Evolutionary conservation across 2,888 invertebrate species (phyloP).

Genomic region (Euproctis similis): DNA sequence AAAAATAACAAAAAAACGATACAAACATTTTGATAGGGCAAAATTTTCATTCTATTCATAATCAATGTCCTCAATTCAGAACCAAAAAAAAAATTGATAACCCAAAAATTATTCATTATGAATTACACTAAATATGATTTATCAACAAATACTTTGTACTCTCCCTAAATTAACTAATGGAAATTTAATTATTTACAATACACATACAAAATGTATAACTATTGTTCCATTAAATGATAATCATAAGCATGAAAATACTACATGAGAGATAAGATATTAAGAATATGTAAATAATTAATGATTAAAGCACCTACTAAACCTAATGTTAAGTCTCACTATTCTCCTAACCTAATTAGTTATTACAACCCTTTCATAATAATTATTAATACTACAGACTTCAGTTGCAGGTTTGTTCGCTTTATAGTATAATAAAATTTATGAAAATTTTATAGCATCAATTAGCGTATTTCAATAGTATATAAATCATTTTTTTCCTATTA

Average conservation of each 20-base stretch:
- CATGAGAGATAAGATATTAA: conserved; percentile 35
- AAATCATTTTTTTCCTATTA: conserved; percentile 13
- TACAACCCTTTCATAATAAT: conserved; percentile 48
- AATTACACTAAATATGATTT: conserved; percentile 41
- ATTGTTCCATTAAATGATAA: conserved; percentile 31
- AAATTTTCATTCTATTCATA: conserved; percentile 4
- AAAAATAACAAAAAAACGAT: conserved; percentile 15
- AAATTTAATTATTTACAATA: conserved; percentile 63
- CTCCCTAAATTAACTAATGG: conserved; percentile 65
- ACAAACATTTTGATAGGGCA: conserved; percentile 1
- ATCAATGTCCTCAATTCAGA: conserved; percentile 4
- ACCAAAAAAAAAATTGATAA: conserved; percentile 10
- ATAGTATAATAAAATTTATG: conserved; percentile 15
- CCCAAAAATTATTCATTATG: conserved; percentile 27
- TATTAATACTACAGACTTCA: conserved; percentile 48
- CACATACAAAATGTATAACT: conserved; percentile 38
- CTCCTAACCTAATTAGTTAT: conserved; percentile 43
- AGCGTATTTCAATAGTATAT: no score
- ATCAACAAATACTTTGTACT: conserved; percentile 68
- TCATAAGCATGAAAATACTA: conserved; percentile 34
- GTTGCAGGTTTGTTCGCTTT: conserved; percentile 36
- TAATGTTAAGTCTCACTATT: conserved; percentile 59
- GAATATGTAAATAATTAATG: conserved; percentile 35
- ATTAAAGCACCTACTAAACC: conserved; percentile 48
- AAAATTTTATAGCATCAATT: conserved; percentile 19